These are phyloP conservation scores for Thermophis baileyi DNA, from an alignment of 2,113 vertebrate genomes.

Conservation along the genomic window DNA sequence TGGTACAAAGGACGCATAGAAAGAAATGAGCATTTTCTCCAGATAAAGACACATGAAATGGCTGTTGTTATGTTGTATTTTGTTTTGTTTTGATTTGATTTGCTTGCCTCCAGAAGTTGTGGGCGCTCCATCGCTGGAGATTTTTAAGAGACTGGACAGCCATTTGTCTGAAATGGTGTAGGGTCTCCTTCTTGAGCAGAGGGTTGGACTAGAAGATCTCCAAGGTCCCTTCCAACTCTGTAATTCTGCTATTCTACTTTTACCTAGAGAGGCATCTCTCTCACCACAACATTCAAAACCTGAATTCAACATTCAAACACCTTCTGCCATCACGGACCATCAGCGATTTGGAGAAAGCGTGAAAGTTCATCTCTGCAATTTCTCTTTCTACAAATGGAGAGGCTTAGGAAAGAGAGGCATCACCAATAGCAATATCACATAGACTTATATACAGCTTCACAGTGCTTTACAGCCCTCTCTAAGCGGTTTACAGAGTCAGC, in stretches of 20 bases:
- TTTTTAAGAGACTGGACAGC: background rate
- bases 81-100: background rate
- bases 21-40: background rate
- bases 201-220: no score
- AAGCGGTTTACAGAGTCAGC: no score
- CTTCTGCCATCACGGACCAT: background rate
- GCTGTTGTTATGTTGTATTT: background rate
- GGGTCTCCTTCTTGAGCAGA: no score
- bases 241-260: background rate
- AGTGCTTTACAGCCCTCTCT: no score
- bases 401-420: background rate
- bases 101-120: background rate
- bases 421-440: no score
- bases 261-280: background rate
- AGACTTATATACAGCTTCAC: no score
- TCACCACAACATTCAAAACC: background rate
- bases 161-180: background rate
- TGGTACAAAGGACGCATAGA: background rate
- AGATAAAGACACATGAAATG: background rate
- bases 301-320: background rate
- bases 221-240: no score
- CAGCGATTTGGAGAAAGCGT: background rate
- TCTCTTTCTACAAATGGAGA: conserved; percentile 4
- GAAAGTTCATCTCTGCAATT: background rate
- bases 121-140: background rate